Evolutionary conservation across 1,140 invertebrate genomes (phyloP).

Genomic region (Drosophila carrolli): DNA sequence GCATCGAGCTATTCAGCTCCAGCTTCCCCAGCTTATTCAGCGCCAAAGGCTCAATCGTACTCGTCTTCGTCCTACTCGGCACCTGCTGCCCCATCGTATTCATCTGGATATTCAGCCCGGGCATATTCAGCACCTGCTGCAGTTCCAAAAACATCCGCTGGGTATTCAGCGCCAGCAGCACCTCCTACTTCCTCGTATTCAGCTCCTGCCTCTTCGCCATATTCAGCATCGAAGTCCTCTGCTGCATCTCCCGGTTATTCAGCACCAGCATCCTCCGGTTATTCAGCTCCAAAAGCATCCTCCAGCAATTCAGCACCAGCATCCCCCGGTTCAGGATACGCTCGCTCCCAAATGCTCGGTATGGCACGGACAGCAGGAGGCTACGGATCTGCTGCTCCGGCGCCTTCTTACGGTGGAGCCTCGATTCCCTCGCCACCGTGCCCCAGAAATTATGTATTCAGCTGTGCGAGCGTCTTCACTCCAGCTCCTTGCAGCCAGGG

Average conservation of each 20-base stretch:
- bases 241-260: constrained; percentile 19
- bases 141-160: constrained; percentile 14
- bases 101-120: constrained; percentile 8
- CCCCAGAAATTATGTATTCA: constrained; percentile 59
- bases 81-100: constrained; percentile 11
- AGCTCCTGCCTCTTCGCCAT: constrained; percentile 2
- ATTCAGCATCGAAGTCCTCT: constrained; percentile 3
- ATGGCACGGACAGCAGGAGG: constrained; percentile 22
- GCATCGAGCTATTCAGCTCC: constrained; percentile 30
- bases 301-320: constrained; percentile 30
- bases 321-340: constrained; percentile 31
- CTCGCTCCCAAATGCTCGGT: constrained; percentile 49
- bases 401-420: constrained; percentile 32
- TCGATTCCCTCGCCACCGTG: constrained; percentile 55
- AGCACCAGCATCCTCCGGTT: constrained; percentile 24
- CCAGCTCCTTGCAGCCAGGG: constrained; percentile 56
- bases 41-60: constrained; percentile 4
- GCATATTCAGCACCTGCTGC: constrained; percentile 30
- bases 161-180: no score
- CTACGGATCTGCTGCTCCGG: constrained; percentile 31
- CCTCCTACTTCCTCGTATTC: constrained; percentile 3
- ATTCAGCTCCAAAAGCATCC: constrained; percentile 29
- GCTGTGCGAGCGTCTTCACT: constrained; percentile 58
- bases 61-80: constrained; percentile 17
- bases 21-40: constrained; percentile 22